These are phyloP conservation scores for Scyliorhinus canicula DNA, from an alignment of 2,797 vertebrate species.

Conservation along the genomic window DNA sequence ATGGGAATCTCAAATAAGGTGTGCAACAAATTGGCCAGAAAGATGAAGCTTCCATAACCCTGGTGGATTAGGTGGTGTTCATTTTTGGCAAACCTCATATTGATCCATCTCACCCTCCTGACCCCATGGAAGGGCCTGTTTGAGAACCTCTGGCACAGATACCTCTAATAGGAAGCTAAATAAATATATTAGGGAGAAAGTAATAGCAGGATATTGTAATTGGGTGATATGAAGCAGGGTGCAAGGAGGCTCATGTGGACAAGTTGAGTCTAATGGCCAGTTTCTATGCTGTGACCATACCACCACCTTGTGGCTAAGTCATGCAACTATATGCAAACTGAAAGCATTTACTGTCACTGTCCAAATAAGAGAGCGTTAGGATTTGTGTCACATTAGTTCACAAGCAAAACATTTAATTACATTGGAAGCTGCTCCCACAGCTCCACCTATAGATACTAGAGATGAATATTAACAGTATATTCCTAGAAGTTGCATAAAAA, in stretches of 20 bases:
- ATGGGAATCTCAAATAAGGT: too few species aligned
- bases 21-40: too few species aligned
- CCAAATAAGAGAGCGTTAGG: background rate
- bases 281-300: background rate
- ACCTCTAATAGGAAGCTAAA: too few species aligned
- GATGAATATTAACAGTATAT: background rate
- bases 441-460: background rate
- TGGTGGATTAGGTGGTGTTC: too few species aligned
- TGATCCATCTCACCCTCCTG: too few species aligned
- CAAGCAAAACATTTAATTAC: background rate
- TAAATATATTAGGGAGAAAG: too few species aligned
- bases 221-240: background rate
- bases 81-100: too few species aligned
- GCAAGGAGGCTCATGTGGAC: background rate
- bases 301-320: background rate
- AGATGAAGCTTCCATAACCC: too few species aligned
- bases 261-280: background rate
- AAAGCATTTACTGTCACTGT: background rate
- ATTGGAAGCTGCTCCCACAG: background rate
- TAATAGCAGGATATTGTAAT: too few species aligned
- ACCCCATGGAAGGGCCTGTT: too few species aligned
- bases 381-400: background rate
- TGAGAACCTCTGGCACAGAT: too few species aligned
- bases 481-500: background rate
- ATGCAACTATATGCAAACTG: background rate